Percentiles rank a stretch among this genome's conserved stretches.
Conservation (phyloP, 2,113 vertebrate genomes). For the Saguinus imperator region DNA sequence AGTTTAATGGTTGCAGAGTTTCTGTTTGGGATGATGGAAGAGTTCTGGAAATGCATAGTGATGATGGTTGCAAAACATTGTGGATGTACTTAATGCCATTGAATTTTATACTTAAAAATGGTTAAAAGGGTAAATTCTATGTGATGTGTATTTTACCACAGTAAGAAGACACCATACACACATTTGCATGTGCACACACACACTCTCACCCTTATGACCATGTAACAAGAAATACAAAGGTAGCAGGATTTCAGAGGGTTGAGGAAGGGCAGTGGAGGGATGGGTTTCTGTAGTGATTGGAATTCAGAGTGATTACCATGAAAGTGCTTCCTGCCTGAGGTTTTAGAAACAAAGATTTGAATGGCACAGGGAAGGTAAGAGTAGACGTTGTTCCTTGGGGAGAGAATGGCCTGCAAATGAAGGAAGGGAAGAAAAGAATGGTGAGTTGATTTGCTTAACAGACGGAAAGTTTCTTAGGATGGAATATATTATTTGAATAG, state of each 20-base stretch:
- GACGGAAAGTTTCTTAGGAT: background rate
- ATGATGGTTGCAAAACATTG: background rate
- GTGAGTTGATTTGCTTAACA: background rate
- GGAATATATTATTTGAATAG: background rate
- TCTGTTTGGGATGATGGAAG: background rate
- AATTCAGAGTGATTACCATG: background rate
- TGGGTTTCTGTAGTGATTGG: background rate
- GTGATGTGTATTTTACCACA: background rate
- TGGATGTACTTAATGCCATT: background rate
- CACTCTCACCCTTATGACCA: background rate
- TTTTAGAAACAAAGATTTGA: background rate
- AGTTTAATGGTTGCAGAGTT: background rate
- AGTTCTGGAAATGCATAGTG: background rate
- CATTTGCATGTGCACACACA: fast-evolving
- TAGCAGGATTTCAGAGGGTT: background rate
- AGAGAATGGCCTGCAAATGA: background rate
- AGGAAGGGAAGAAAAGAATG: background rate
- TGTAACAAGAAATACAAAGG: background rate
- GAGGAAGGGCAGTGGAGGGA: background rate
- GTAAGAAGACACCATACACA: background rate
- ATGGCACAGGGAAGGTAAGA: fast-evolving
- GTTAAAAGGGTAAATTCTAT: background rate
- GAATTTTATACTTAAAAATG: background rate
- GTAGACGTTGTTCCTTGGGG: background rate
- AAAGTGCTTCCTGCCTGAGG: background rate